Percentiles rank a stretch among this genome's conserved stretches.
phyloP scores from a whole-genome alignment of 2,888 invertebrate genomes.

The Ophioninae sp. region DNA sequence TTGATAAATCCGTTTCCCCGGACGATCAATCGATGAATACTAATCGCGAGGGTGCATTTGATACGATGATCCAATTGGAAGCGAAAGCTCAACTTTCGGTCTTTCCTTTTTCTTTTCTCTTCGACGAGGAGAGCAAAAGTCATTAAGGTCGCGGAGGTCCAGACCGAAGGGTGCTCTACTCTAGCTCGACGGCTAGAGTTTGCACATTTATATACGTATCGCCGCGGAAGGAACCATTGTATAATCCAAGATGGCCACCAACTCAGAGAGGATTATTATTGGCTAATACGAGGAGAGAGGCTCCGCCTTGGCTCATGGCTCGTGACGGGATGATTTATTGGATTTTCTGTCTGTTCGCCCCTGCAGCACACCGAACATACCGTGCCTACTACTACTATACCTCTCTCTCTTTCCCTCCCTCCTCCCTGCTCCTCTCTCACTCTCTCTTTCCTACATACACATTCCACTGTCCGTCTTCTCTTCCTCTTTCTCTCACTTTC shows the following conservation, averaged over 20 bases:
- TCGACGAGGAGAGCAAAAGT: slow-evolving; percentile 65
- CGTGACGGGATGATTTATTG: slow-evolving; percentile 84
- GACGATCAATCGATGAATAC: slow-evolving; percentile 27
- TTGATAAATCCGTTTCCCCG: slow-evolving; percentile 15
- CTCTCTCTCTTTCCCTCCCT: slow-evolving; percentile 44
- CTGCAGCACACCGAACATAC: slow-evolving; percentile 77
- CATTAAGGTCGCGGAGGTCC: slow-evolving; percentile 74
- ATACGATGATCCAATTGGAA: slow-evolving; percentile 31
- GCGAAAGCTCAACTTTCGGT: not conserved
- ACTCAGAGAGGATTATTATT: slow-evolving; percentile 83
- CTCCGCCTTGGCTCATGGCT: slow-evolving; percentile 83
- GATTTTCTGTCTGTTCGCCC: slow-evolving; percentile 82
- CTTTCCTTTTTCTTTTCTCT: slow-evolving; percentile 20
- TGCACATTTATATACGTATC: slow-evolving; percentile 78
- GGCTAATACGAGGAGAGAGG: slow-evolving; percentile 83
- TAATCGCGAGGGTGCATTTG: slow-evolving; percentile 32
- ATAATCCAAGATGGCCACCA: slow-evolving; percentile 84
- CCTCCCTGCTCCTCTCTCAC: slow-evolving; percentile 12
- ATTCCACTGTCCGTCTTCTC: slow-evolving; percentile 22
- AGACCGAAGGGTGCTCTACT: slow-evolving; percentile 70
- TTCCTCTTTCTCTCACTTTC: slow-evolving; percentile 51
- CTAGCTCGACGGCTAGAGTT: slow-evolving; percentile 71
- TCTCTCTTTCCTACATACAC: not conserved
- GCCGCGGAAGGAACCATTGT: slow-evolving; percentile 81
- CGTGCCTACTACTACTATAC: slow-evolving; percentile 70